Percentiles rank a stretch among this genome's conserved stretches.
These are phyloP conservation scores for Ursus arctos DNA, from an alignment of 2,113 vertebrate species.

Conservation along the genomic window DNA sequence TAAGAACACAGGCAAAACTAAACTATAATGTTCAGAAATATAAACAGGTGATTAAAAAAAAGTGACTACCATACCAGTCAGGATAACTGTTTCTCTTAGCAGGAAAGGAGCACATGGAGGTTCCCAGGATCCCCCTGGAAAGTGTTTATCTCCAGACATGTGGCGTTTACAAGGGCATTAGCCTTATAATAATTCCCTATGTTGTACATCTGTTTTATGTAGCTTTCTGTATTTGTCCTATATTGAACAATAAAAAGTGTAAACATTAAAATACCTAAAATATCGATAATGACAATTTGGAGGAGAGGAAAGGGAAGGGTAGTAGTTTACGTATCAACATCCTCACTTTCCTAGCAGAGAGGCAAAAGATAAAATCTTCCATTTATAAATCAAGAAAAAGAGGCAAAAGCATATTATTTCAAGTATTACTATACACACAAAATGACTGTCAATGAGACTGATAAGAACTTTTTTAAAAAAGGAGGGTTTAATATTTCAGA, in stretches of 20 bases:
- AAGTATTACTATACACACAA: background rate
- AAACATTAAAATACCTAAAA: conserved; percentile 47
- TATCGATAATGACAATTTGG: background rate
- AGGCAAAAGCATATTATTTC: conserved; percentile 2
- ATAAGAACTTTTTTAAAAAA: background rate
- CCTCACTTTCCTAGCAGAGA: background rate
- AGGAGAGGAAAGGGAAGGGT: background rate
- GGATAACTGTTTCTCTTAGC: background rate
- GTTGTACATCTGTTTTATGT: background rate
- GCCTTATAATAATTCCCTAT: background rate
- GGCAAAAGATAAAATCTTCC: background rate
- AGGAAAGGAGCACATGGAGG: background rate
- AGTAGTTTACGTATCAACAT: background rate
- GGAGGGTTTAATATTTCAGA: background rate
- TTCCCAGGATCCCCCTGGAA: background rate
- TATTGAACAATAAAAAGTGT: background rate
- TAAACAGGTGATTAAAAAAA: background rate
- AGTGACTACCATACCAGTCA: background rate
- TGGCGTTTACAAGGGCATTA: background rate
- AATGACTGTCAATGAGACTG: background rate
- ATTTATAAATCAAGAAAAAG: conserved; percentile 20
- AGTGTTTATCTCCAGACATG: background rate
- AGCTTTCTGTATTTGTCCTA: conserved; percentile 7
- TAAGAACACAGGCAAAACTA: conserved; percentile 12
- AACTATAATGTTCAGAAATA: background rate